Evolutionary conservation across 2,888 invertebrate genomes (phyloP), one percentile per base, ranked within the genome.

Genomic region (Psylliodes chrysocephalus): DNA sequence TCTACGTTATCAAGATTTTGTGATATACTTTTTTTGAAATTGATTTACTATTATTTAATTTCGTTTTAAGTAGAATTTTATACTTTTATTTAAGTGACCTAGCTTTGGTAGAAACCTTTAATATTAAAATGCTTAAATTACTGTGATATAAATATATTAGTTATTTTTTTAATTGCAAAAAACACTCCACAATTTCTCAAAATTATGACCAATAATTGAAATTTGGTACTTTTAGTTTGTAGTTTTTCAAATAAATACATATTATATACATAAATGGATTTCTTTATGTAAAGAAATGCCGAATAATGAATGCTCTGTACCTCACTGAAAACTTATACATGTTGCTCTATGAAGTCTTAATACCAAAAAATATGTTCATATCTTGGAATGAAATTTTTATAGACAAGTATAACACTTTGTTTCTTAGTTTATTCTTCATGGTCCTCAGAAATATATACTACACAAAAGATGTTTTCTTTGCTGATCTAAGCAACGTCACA

Each of bases 101-200:
- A 59, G 59, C 49, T 59, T 59, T 40, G 40, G 38, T 49, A 49
- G 30, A 28, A 49, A 28, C n/a, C 15, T 59, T 51, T 49, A 62
- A 60, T 63, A 53, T 56, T 62, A 63, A 63, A 68, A 63, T 66
- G 68, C 69, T 67, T 69, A 64, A 63, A 70, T 67, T 69, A 69
- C 70, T 70, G 70, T 70, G 70, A 70, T 70, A 70, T 70, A 64
- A 67, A 69, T 67, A 69, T 67, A 54, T 63, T 63, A 63, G 63
- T 64, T 66, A 51, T 60, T 63, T 54, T 61, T 55, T 57, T 25
- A 53, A 63, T 47, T 47, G 35, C 47, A 38, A 44, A 18, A 44
- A 42, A 17, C 54, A 61, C 49, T 61, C 54, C 38, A 54, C 35
- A 19, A 38, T 44, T 51, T 52, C 38, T 56, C 56, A 18, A 47